A percentile compares a stretch with the other conserved stretches of the same genome.
Evolutionary conservation across 2,888 invertebrate species (phyloP).

Genomic region (Synergus laeviventris): DNA sequence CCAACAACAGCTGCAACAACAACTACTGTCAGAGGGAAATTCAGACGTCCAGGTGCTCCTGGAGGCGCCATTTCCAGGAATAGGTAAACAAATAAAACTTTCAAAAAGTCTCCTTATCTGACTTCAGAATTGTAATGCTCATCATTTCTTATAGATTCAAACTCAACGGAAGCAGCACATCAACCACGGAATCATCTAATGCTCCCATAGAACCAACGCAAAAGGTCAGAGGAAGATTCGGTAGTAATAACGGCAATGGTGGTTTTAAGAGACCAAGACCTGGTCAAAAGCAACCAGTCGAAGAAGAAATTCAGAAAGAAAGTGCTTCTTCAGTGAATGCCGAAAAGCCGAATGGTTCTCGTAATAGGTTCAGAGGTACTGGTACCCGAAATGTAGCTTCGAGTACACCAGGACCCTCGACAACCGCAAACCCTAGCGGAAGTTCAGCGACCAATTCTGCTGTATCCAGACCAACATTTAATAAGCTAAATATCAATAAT

Average conservation of each 20-base stretch:
- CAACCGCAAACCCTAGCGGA: constrained; percentile 52
- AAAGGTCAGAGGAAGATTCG: constrained; percentile 67
- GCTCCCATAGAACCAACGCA: constrained; percentile 61
- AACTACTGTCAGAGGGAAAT: constrained; percentile 55
- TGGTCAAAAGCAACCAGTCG: constrained; percentile 57
- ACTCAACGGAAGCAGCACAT: constrained; percentile 61
- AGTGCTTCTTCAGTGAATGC: constrained; percentile 61
- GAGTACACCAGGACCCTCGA: constrained; percentile 53
- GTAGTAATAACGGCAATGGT: constrained; percentile 52
- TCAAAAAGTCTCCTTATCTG: neutral
- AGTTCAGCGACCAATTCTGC: constrained; percentile 41
- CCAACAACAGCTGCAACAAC: constrained; percentile 45
- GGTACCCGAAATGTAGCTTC: constrained; percentile 56
- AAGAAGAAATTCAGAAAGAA: constrained; percentile 70
- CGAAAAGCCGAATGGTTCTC: constrained; percentile 62
- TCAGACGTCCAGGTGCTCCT: constrained; percentile 47
- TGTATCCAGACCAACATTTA: constrained; percentile 64
- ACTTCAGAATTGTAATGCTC: neutral
- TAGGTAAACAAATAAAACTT: constrained; percentile 42
- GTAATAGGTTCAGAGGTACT: constrained; percentile 67
- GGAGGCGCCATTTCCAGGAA: constrained; percentile 48
- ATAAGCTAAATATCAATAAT: constrained; percentile 66
- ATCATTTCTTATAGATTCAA: constrained; percentile 63
- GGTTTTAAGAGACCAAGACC: constrained; percentile 70
- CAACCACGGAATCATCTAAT: constrained; percentile 63